phyloP scores from a whole-genome alignment of 2,797 vertebrate genomes.

The Naso thynnoides region DNA sequence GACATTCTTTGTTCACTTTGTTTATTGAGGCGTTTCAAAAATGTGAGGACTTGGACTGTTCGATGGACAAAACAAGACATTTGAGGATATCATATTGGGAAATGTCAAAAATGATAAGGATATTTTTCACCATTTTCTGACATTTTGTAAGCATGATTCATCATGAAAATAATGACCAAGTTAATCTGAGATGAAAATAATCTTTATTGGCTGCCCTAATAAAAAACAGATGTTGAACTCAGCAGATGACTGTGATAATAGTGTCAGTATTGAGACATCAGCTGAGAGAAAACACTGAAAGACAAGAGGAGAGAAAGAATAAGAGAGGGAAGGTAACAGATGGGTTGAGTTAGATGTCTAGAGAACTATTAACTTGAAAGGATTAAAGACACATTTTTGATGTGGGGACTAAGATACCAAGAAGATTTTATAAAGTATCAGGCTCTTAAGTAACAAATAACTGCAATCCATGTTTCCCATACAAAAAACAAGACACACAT shows the following conservation, averaged over 20 bases:
- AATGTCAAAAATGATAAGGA: not conserved
- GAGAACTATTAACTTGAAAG: not conserved
- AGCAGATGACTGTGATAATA: not conserved
- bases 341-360: slow-evolving; percentile 4
- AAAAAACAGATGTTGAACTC: not conserved
- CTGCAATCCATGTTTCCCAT: slow-evolving; percentile 18
- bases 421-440: slow-evolving; percentile 2
- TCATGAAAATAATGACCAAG: not conserved
- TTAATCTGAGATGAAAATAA: not conserved
- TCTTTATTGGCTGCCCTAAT: not conserved
- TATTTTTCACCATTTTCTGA: not conserved
- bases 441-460: not conserved
- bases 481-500: slow-evolving; percentile 7
- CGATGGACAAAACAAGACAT: not conserved
- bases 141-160: not conserved
- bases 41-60: not conserved
- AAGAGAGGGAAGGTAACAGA: not conserved
- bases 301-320: not conserved
- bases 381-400: slow-evolving; percentile 13
- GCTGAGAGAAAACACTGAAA: not conserved
- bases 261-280: not conserved
- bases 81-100: not conserved
- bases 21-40: slow-evolving; percentile 25
- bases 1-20: slow-evolving; percentile 42
- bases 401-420: not conserved